phyloP scores from a whole-genome alignment of 2,113 vertebrate species.

The Xenotilapia caudafasciata region DNA sequence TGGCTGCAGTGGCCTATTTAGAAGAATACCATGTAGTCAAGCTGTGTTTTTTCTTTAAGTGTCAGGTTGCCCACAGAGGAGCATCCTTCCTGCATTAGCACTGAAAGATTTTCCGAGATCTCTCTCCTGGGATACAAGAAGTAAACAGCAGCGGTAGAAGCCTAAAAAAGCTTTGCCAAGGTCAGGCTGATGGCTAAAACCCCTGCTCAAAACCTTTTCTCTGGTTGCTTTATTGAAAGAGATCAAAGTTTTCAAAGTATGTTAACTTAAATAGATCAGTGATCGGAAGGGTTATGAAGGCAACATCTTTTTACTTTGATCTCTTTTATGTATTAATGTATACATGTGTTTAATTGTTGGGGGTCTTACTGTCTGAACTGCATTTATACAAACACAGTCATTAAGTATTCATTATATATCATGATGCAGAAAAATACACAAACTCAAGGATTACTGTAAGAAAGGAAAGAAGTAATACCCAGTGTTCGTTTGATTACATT shows the following conservation, averaged over 20 bases:
- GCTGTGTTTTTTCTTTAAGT: not conserved
- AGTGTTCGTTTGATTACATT: not conserved
- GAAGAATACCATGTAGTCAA: not conserved
- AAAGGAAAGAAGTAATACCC: not conserved
- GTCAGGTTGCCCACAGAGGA: not conserved
- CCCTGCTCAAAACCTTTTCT: not conserved
- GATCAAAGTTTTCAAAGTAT: not conserved
- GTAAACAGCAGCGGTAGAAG: not conserved
- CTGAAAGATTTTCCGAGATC: not conserved
- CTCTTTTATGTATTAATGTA: not conserved
- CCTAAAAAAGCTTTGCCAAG: not conserved
- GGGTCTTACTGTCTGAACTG: not conserved
- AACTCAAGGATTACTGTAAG: not conserved
- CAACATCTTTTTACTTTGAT: not conserved
- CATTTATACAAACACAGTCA: not conserved
- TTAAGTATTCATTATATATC: not conserved
- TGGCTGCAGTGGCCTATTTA: not conserved
- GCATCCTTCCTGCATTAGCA: not conserved
- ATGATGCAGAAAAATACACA: not conserved
- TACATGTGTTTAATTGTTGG: not conserved
- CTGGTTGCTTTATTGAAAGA: not conserved
- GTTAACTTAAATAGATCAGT: not conserved
- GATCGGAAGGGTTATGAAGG: fast-evolving
- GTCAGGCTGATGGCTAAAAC: not conserved
- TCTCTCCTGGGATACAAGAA: not conserved